phyloP scores from a whole-genome alignment of 2,797 vertebrate species.

The Cuculus canorus region DNA sequence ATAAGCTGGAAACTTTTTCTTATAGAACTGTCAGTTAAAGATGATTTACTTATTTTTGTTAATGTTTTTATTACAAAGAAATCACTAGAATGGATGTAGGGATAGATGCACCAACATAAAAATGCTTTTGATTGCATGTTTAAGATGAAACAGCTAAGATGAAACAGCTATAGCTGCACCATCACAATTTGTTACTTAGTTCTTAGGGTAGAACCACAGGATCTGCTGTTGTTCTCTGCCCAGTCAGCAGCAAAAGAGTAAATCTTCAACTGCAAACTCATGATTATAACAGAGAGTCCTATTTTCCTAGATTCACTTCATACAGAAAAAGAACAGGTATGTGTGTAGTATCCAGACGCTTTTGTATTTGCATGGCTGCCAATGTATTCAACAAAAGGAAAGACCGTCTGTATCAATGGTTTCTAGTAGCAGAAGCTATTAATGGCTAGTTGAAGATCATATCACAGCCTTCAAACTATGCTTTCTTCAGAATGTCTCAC shows the following conservation, averaged over 20 bases:
- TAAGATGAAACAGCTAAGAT: neutral
- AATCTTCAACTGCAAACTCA: neutral
- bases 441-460: neutral
- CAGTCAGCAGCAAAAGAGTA: neutral
- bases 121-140: neutral
- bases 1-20: neutral
- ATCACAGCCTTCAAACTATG: neutral
- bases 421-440: neutral
- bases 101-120: neutral
- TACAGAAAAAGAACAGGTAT: neutral
- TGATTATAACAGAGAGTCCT: neutral
- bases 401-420: neutral
- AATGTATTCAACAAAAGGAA: neutral
- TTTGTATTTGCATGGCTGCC: neutral
- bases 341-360: neutral
- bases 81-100: neutral
- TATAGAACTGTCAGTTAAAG: neutral
- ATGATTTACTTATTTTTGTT: neutral
- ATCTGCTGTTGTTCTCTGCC: neutral
- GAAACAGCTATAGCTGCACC: neutral
- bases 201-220: neutral
- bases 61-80: neutral
- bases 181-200: neutral
- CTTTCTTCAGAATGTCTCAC: neutral
- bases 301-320: neutral